phyloP scores from a whole-genome alignment of 2,888 invertebrate species.

The Antheraea yamamai region DNA sequence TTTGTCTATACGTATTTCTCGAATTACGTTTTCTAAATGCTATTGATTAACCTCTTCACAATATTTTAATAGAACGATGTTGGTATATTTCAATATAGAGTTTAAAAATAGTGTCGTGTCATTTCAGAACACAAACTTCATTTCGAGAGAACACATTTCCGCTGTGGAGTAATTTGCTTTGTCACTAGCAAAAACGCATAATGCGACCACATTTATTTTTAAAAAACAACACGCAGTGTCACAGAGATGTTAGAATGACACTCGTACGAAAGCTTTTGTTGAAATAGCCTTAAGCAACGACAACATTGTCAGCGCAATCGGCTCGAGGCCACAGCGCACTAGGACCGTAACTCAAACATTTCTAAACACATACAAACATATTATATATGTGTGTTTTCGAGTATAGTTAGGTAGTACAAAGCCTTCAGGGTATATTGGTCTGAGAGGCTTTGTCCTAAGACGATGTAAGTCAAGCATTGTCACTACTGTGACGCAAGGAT shows the following conservation, averaged over 20 bases:
- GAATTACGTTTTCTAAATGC: neutral
- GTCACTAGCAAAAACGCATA: constrained; percentile 60
- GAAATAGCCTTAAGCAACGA: neutral
- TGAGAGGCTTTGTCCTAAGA: constrained; percentile 10
- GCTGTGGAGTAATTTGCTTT: constrained; percentile 73
- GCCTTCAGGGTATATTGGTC: constrained; percentile 13
- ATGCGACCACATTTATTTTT: constrained; percentile 52
- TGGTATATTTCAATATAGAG: neutral
- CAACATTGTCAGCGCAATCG: neutral
- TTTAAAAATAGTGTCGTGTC: neutral
- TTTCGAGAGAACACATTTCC: constrained; percentile 30
- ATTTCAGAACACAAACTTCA: neutral
- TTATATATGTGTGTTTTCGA: constrained; percentile 5
- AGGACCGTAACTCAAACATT: constrained; percentile 2
- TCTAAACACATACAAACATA: constrained; percentile 3
- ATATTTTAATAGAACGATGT: neutral
- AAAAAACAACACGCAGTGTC: constrained; percentile 63
- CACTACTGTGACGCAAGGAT: constrained; percentile 12
- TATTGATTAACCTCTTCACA: neutral
- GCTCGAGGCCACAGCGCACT: neutral
- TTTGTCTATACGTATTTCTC: neutral
- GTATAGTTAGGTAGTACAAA: constrained; percentile 6
- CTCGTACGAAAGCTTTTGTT: neutral
- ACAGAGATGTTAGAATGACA: neutral
- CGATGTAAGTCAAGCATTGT: constrained; percentile 13